Base-by-base conservation (phyloP, 2,113 vertebrate species). In the Marmota flaviventris region DNA sequence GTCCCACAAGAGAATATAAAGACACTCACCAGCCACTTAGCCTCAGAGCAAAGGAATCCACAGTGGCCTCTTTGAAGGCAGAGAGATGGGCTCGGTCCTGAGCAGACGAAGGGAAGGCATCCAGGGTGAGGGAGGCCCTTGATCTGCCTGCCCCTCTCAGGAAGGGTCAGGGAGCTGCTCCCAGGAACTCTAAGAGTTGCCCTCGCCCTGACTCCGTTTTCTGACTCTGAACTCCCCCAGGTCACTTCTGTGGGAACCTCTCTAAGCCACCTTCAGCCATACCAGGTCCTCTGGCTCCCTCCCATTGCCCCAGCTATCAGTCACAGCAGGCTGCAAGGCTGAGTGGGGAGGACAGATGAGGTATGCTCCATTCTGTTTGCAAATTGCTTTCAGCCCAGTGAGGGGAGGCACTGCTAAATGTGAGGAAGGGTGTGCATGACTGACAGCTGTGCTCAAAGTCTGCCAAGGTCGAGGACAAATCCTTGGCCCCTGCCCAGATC, bases 341-440 rank as follows among this genome's bases (percentile, higher is more conserved):
- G 61, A 32, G 16, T 69, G 2, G 34, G 51, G 75, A 70, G 39
- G 22, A 65, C 42, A 56, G 42, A 93, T 39, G 61, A 75, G n/a
- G n/a, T 4, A 20, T 20, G 37, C 58, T 82, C 25, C 78, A 20
- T 67, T 95, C 39, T 85, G 39, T 88, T 63, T 61, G 61, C 91
- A 95, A 72, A 92, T 67, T 84, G 91, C 83, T 58, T 79, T 95
- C 61, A 89, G 61, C 11, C 73, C 70, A 53, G 24, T 51, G 75
- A 85, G 91, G 94, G n/a, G 56, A 95, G 24, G 32, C 37, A 4
- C 13, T 58, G 67, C 39, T 37, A 42, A 63, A 77, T 65, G 67
- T 27, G 22, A 45, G 85, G 39, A 82, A 9, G 48, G 58, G 72
- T 8, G 14, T 8, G 3, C 32, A 27, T 51, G 81, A 89, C 45